phyloP scores from a whole-genome alignment of 2,113 vertebrate genomes.

The Holacanthus passer region DNA sequence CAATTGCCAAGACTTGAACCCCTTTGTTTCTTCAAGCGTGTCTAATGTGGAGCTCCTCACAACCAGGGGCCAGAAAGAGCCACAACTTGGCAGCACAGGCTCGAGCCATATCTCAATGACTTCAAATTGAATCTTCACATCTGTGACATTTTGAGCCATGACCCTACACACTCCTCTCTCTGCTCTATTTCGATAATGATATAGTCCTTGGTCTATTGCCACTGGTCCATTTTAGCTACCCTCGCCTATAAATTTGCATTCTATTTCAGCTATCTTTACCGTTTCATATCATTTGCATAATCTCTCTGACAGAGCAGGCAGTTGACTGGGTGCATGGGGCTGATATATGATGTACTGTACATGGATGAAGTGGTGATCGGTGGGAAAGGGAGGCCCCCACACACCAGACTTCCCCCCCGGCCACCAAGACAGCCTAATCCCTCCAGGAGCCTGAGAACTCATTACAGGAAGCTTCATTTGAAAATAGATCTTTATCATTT shows the following conservation, averaged over 20 bases:
- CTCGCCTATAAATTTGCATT: constrained; percentile 38
- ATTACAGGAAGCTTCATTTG: constrained; percentile 24
- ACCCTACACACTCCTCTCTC: constrained; percentile 14
- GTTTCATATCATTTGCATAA: constrained; percentile 57
- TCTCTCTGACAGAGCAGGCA: constrained; percentile 26
- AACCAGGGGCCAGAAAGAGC: background rate
- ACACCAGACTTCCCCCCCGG: background rate
- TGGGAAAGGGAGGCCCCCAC: background rate
- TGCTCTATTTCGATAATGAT: constrained; percentile 31
- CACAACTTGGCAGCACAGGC: no score
- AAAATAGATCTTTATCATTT: constrained; percentile 47
- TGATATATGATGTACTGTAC: constrained; percentile 20
- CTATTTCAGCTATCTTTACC: constrained; percentile 32
- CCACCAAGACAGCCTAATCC: background rate
- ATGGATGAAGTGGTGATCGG: constrained; percentile 13
- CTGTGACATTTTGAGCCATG: constrained; percentile 39
- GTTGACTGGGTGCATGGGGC: constrained; percentile 8
- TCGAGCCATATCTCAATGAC: constrained; percentile 6
- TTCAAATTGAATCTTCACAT: constrained; percentile 33
- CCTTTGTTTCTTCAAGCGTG: no score
- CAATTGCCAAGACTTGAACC: no score
- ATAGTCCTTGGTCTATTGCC: constrained; percentile 7
- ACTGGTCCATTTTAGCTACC: constrained; percentile 36
- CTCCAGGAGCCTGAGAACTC: background rate
- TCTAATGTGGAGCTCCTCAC: no score